These are phyloP conservation scores for Cerceris rybyensis DNA, from an alignment of 2,888 invertebrate genomes.

Conservation along the genomic window DNA sequence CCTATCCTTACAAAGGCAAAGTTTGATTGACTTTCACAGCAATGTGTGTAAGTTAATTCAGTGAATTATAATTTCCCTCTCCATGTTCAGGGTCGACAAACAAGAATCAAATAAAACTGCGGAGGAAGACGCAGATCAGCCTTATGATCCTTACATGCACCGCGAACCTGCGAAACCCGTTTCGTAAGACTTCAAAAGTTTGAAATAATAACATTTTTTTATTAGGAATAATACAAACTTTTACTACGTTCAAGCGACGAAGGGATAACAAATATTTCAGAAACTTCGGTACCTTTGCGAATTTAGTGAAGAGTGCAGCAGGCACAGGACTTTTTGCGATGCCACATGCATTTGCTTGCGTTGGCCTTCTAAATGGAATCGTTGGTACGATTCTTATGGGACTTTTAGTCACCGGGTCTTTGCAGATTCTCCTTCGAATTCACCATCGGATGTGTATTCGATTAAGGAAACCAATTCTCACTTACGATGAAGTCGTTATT, in stretches of 20 bases:
- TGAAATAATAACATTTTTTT: no score
- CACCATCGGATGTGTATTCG: constrained; percentile 64
- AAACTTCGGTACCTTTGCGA: constrained; percentile 62
- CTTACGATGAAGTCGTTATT: constrained; percentile 66
- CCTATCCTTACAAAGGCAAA: no score
- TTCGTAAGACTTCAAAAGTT: constrained; percentile 48
- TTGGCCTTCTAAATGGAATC: constrained; percentile 67
- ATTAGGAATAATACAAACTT: no score
- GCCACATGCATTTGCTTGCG: constrained; percentile 70
- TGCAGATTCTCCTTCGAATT: constrained; percentile 65
- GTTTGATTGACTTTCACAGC: no score
- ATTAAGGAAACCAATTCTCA: constrained; percentile 52
- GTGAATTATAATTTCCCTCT: no score
- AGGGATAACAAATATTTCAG: constrained; percentile 37
- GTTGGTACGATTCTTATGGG: constrained; percentile 65
- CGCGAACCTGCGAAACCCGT: constrained; percentile 51
- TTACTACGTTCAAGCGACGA: no score
- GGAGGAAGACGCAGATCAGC: constrained; percentile 18
- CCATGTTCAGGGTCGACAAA: neutral
- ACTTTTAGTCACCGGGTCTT: constrained; percentile 59
- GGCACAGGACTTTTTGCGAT: constrained; percentile 71
- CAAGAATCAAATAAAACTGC: neutral
- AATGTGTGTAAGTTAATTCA: no score
- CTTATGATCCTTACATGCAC: constrained; percentile 63
- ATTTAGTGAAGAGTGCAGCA: constrained; percentile 67